These are phyloP conservation scores for Astatoreochromis straeleni DNA, from an alignment of 2,113 vertebrate species.

Conservation along the genomic window DNA sequence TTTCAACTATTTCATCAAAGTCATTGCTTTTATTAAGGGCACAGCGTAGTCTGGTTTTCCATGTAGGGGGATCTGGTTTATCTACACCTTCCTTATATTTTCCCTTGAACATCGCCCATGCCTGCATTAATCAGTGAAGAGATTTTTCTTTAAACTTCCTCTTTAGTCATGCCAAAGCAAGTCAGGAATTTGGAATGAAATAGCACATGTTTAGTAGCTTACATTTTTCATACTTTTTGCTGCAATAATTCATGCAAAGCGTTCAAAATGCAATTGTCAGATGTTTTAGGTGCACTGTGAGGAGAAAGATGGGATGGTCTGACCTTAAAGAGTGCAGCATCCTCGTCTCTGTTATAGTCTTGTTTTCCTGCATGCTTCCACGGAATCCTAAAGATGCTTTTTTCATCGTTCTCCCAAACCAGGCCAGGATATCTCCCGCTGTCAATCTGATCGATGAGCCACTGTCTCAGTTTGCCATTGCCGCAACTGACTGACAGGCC, in stretches of 20 bases:
- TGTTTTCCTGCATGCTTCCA: conserved; percentile 99
- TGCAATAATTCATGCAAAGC: neutral
- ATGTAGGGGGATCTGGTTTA: conserved; percentile 95
- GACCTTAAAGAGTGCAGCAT: conserved; percentile 97
- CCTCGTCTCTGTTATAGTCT: conserved; percentile 96
- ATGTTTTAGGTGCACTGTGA: neutral
- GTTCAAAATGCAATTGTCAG: neutral
- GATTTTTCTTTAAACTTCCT: neutral
- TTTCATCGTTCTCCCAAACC: conserved; percentile 95
- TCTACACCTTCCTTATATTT: conserved; percentile 95
- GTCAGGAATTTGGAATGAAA: neutral
- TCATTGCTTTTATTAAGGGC: conserved; percentile 99
- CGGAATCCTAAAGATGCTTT: conserved; percentile 93
- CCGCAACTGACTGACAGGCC: conserved; percentile 83
- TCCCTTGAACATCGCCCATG: conserved; percentile 97
- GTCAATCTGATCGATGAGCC: conserved; percentile 98
- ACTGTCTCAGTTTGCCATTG: conserved; percentile 96
- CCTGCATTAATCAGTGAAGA: conserved; percentile 65
- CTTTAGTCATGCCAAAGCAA: neutral
- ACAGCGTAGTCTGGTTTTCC: conserved; percentile 95
- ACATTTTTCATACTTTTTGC: neutral
- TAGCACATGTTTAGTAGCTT: neutral
- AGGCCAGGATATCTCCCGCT: conserved; percentile 87
- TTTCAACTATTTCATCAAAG: conserved; percentile 93
- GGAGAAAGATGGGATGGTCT: neutral